Percentiles rank a stretch among this genome's conserved stretches.
Evolutionary conservation across 2,888 invertebrate genomes (phyloP).

Genomic region (Meta bourneti): DNA sequence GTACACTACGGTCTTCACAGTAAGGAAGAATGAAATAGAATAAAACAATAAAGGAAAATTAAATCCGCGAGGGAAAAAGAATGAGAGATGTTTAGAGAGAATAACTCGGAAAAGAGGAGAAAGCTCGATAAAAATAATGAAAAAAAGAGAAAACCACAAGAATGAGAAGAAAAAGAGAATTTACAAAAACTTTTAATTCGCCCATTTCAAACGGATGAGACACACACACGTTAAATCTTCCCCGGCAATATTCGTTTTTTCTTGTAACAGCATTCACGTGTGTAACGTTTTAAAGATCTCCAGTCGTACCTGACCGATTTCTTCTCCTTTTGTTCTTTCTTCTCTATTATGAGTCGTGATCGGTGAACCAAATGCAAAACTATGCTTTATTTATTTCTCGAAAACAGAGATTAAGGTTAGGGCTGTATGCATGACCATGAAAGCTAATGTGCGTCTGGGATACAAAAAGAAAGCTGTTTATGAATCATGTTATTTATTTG

Average conservation of each 20-base stretch:
- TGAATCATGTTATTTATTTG: too few species aligned
- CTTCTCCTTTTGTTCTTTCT: slow-evolving; percentile 30
- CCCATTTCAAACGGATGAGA: neutral
- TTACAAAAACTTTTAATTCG: neutral
- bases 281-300: slow-evolving; percentile 44
- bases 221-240: neutral
- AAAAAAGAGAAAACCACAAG: neutral
- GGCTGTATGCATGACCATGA: slow-evolving; percentile 42
- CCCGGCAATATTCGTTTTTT: neutral
- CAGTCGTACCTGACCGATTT: slow-evolving; percentile 48
- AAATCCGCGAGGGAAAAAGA: neutral
- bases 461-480: neutral
- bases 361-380: slow-evolving; percentile 37
- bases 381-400: slow-evolving; percentile 38
- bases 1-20: too few species aligned
- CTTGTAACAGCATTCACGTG: slow-evolving; percentile 32
- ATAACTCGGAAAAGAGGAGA: neutral
- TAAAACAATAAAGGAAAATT: neutral
- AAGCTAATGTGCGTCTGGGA: slow-evolving; percentile 1
- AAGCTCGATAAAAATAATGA: neutral
- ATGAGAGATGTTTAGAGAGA: neutral
- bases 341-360: slow-evolving; percentile 44
- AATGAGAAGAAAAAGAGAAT: neutral
- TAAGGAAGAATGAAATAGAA: neutral
- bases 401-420: slow-evolving; percentile 42